Base-by-base conservation (phyloP, 2,113 vertebrate genomes). In the Rhinolophus sinicus region DNA sequence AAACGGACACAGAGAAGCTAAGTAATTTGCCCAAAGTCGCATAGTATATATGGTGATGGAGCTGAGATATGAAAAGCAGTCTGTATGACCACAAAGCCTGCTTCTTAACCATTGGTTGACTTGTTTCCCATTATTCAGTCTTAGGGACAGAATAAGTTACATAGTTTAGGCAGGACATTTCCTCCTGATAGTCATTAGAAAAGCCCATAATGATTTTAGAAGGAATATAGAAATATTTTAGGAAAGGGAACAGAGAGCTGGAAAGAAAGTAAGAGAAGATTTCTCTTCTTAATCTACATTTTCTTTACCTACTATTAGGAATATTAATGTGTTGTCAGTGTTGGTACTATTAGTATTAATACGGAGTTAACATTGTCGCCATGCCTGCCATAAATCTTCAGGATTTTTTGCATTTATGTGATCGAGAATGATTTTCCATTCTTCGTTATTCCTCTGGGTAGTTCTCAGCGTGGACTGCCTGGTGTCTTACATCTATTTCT, bases 201-300 rank as follows among this genome's bases (percentile, higher is more conserved):
- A 78, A 93, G 72, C 73, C 22, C 58, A 16, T 12, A 88, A 47
- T 73, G 24, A 86, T 75, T 96, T 97, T 94, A 95, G 72, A 64
- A 69, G 38, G 86, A 85, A 82, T 35, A 58, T 26, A 58, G 35
- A 95, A 21, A 65, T 60, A 67, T 93, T 73, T 97, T 88, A 90
- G 86, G 73, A 70, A 92, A 93, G 8, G 14, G 22, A 60, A 54
- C 54, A 38, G 47, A 73, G n/a, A 84, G 33, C 60, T 85, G n/a
- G 40, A 24, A 97, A 85, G 81, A 94, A 85, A 58, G 40, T 47
- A 90, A 64, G 78, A 60, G 33, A 81, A 40, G 50, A 76, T 35
- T 75, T 50, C 12, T 81, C 44, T 44, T 77, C 84, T 69, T 54
- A 44, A 9, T 54, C 40, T 93, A 26, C 5, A 12, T 70, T 89